A percentile compares a stretch with the other conserved stretches of the same genome.
phyloP scores from a whole-genome alignment of 2,888 invertebrate genomes.

The Phalera bucephala region DNA sequence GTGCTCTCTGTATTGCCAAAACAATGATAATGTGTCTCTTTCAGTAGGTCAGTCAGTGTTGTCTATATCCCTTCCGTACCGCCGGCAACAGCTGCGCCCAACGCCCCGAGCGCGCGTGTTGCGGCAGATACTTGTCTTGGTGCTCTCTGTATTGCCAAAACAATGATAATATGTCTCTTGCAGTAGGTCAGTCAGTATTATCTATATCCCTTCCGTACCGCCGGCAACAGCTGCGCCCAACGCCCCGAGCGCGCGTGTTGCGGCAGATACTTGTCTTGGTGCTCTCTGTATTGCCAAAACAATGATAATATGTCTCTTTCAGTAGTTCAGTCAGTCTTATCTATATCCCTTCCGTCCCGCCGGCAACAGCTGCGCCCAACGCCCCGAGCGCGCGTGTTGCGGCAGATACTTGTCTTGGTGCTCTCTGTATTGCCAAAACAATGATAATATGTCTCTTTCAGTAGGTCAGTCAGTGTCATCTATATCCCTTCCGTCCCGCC shows the following conservation, averaged over 20 bases:
- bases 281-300: conserved; percentile 76
- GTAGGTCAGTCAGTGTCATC: too few relatives aligned
- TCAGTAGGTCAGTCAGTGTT: too few relatives aligned
- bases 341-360: conserved; percentile 90
- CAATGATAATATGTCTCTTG: too few relatives aligned
- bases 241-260: conserved; percentile 88
- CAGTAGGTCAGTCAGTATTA: too few relatives aligned
- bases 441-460: too few relatives aligned
- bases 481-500: conserved; percentile 90
- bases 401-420: conserved; percentile 91
- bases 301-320: too few relatives aligned
- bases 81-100: conserved; percentile 86
- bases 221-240: conserved; percentile 87
- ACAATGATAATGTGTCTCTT: too few relatives aligned
- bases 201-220: conserved; percentile 91
- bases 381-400: conserved; percentile 87
- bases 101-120: conserved; percentile 88
- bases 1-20: conserved; percentile 81
- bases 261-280: conserved; percentile 90
- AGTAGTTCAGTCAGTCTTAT: too few relatives aligned
- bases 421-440: conserved; percentile 72
- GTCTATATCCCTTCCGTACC: conserved; percentile 91
- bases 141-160: conserved; percentile 80
- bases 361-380: conserved; percentile 87
- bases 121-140: conserved; percentile 90